Percentiles rank a stretch among this genome's conserved stretches.
Conservation (phyloP, 2,888 invertebrate species). For the Eutolmus rufibarbis region DNA sequence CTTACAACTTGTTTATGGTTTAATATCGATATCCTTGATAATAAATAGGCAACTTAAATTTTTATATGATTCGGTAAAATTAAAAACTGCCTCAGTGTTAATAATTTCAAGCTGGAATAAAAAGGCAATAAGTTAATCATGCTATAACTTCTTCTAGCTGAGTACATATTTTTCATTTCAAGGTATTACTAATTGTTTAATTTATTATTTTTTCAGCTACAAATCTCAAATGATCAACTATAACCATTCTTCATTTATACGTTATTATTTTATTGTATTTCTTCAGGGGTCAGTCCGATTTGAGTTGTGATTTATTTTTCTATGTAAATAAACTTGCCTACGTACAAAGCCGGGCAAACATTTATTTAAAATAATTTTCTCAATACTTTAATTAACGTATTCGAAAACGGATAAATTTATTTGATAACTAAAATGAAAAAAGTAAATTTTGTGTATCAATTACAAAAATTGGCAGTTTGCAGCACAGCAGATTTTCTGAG, state of each 20-base stretch:
- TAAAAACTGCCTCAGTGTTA: too few relatives aligned
- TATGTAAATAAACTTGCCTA: not conserved
- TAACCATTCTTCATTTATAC: not conserved
- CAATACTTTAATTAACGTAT: not conserved
- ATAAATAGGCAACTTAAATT: too few relatives aligned
- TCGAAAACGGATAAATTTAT: not conserved
- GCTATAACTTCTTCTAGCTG: too few relatives aligned
- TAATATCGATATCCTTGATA: too few relatives aligned
- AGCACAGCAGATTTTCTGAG: too few relatives aligned
- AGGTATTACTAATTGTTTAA: not conserved
- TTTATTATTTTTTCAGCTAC: not conserved
- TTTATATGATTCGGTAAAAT: too few relatives aligned
- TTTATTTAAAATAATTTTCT: not conserved
- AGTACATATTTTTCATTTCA: not conserved
- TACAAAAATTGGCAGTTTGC: too few relatives aligned
- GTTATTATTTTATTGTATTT: not conserved
- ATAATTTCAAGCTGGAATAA: not conserved
- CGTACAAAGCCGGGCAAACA: not conserved
- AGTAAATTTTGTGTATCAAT: too few relatives aligned
- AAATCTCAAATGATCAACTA: not conserved
- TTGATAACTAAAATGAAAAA: not conserved
- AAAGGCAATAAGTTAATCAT: not conserved
- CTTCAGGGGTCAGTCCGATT: not conserved
- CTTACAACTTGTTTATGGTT: not conserved
- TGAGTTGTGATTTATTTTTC: not conserved